Evolutionary conservation across 1,140 invertebrate genomes (phyloP).

Genomic region (Drosophila navojoa): DNA sequence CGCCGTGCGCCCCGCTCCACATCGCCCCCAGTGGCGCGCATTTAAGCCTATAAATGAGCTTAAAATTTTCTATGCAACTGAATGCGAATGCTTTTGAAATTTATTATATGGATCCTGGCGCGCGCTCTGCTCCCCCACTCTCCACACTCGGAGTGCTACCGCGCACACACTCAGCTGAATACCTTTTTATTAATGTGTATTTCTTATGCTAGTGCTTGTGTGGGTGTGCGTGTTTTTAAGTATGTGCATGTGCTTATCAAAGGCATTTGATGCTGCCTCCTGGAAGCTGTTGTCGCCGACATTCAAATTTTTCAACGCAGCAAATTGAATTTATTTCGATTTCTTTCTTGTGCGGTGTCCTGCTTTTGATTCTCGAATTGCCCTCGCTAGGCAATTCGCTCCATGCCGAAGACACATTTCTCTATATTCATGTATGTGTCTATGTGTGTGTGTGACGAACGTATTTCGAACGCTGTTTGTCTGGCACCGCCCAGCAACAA

Average conservation of each 20-base stretch:
- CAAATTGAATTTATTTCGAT: constrained; percentile 82
- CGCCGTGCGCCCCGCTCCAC: background rate
- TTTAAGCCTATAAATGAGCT: constrained; percentile 83
- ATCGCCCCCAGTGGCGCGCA: constrained; percentile 20
- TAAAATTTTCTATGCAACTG: constrained; percentile 83
- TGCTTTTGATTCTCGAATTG: constrained; percentile 63
- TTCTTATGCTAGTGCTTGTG: no score
- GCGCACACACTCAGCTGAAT: constrained; percentile 9
- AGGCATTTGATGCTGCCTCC: constrained; percentile 59
- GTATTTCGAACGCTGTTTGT: constrained; percentile 37
- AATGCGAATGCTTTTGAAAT: constrained; percentile 82
- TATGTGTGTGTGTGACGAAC: constrained; percentile 34
- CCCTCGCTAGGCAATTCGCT: constrained; percentile 66
- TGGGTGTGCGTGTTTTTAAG: constrained; percentile 17
- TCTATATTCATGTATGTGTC: constrained; percentile 1
- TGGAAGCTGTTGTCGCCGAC: constrained; percentile 33
- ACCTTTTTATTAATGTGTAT: background rate
- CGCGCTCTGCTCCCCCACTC: background rate
- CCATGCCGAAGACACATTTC: constrained; percentile 50
- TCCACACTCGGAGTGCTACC: constrained; percentile 12
- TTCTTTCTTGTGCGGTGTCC: constrained; percentile 45
- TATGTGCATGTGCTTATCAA: constrained; percentile 46
- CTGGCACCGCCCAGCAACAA: constrained; percentile 34
- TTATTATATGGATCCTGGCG: constrained; percentile 56
- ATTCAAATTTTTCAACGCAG: constrained; percentile 69